A percentile compares a stretch with the other conserved stretches of the same genome.
These are phyloP conservation scores for Arbacia lixula DNA, from an alignment of 53 echinoderm and acorn worm species.

Conservation along the genomic window DNA sequence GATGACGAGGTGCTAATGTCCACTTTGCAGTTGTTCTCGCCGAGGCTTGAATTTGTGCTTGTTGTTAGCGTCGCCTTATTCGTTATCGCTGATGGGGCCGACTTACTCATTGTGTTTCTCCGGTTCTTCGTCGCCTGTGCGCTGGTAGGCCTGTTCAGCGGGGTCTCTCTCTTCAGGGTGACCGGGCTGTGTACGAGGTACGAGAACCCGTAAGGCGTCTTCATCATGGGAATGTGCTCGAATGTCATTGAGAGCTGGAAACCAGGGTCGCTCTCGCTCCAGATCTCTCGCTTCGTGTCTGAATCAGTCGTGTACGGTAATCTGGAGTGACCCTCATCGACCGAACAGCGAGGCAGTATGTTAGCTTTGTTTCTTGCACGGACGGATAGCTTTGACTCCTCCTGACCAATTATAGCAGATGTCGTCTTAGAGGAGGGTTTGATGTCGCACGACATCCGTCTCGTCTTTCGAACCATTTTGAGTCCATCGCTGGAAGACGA, in stretches of 20 bases:
- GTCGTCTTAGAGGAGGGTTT: too few species aligned
- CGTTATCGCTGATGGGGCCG: not conserved
- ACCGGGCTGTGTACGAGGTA: not conserved
- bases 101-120: not conserved
- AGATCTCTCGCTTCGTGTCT: conserved; percentile 2
- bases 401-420: too few species aligned
- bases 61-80: not conserved
- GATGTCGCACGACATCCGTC: too few species aligned
- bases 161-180: not conserved
- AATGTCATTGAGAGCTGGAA: conserved; percentile 61
- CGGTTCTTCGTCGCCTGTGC: not conserved
- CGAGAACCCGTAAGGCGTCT: conserved; percentile 31
- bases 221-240: conserved; percentile 43
- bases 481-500: too few species aligned
- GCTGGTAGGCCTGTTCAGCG: too few species aligned
- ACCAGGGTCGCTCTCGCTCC: conserved; percentile 58
- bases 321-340: not conserved
- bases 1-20: not conserved
- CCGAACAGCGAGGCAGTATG: too few species aligned
- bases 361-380: too few species aligned
- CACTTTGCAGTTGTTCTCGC: not conserved
- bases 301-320: not conserved
- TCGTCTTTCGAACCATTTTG: too few species aligned
- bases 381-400: too few species aligned
- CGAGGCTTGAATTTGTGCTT: not conserved